Base-by-base conservation (phyloP, 2,113 vertebrate species). In the Xyliphius kryptos region DNA sequence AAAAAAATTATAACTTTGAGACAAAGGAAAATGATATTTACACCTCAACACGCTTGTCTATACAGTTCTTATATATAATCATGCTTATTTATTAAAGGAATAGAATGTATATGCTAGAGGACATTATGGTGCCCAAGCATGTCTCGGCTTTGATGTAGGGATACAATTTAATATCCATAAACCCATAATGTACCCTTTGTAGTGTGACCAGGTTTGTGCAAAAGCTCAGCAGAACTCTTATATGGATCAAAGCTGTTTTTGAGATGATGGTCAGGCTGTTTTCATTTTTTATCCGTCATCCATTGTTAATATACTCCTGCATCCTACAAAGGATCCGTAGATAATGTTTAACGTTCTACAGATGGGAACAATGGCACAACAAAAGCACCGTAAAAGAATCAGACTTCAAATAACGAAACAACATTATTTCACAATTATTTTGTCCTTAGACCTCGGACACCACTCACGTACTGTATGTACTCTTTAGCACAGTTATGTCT, bases 201-300 rank as follows among this genome's bases (percentile, higher is more conserved):
- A 46, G 15, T 54, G 22, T 54, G 40, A 55, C 38, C 61, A n/a
- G 61, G 11, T 32, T 53, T 44, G 10, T 44, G 53, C 40, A 63
- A 63, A 54, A 14, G 51, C 21, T n/a, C 21, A 26, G 47, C 47
- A 50, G 59, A 61, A 20, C 26, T 50, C 14, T 40, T 19, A 22
- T 54, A 36, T 19, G 50, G 38, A 54, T 63, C 40, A 54, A 63
- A 63, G 50, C n/a, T 13, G n/a, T 22, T 44, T 54, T 46, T 44
- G 10, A 49, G 50, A 52, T 52, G 20, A 54, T 32, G n/a, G 60
- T 52, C 48, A 52, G 37, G 9, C 37, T 12, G 32, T 61, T 38
- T 47, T 37, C 32, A 22, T 52, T n/a, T 43, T 53, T 21, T 49
- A 52, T 46, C 46, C 38, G 14, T 20, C 19, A 49, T 63, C 20